phyloP scores from a whole-genome alignment of 1,140 invertebrate species.

The Whitmania pigra region DNA sequence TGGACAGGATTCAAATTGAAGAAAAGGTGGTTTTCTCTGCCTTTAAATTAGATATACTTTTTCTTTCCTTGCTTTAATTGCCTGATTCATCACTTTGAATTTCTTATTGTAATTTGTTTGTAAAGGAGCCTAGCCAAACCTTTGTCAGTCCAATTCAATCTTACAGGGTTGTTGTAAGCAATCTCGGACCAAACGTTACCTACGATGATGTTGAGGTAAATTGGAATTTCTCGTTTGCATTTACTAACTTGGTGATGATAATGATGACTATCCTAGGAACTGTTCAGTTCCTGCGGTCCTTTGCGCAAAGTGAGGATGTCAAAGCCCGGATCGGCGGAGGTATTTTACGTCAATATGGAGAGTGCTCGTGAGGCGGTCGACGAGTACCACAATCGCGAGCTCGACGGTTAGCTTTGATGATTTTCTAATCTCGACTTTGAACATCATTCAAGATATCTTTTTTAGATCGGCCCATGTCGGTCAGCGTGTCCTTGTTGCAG shows the following conservation, averaged over 20 bases:
- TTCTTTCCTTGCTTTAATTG: no score
- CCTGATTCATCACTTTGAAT: no score
- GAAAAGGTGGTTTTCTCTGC: no score
- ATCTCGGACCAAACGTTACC: conserved; percentile 1
- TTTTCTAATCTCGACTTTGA: background rate
- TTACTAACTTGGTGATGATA: background rate
- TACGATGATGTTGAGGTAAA: conserved; percentile 10
- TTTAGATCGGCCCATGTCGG: background rate
- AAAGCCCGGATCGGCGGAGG: background rate
- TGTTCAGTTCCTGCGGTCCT: conserved; percentile 8
- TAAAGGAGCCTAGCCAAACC: background rate
- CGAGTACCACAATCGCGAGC: conserved; percentile 1
- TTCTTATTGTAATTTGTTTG: no score
- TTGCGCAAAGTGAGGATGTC: background rate
- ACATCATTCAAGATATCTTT: background rate
- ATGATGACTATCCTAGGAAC: background rate
- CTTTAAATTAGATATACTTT: no score
- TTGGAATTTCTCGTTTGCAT: background rate
- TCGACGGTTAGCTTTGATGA: background rate
- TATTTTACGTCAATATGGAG: background rate
- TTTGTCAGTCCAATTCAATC: conserved; percentile 3
- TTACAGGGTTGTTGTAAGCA: background rate
- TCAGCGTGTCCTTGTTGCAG: background rate
- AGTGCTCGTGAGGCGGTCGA: background rate
- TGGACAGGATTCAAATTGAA: no score